phyloP scores from a whole-genome alignment of 2,113 vertebrate species.

The Bettongia penicillata region DNA sequence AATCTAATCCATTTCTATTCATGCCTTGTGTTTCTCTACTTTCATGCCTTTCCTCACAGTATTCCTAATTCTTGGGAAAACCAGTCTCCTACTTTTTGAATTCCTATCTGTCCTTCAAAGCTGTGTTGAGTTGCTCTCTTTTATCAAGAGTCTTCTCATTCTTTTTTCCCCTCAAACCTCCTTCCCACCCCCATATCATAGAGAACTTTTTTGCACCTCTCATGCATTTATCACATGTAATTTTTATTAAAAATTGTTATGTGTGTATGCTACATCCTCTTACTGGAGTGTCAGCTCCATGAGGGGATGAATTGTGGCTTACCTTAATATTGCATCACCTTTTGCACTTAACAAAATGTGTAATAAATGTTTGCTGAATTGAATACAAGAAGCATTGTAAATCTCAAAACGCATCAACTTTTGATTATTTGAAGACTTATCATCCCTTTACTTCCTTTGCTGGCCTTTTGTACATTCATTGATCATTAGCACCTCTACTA shows the following conservation, averaged over 20 bases:
- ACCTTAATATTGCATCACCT: background rate
- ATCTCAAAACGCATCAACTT: constrained; percentile 11
- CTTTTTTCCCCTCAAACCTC: background rate
- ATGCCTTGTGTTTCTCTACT: background rate
- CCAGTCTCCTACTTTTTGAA: background rate
- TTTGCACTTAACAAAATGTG: background rate
- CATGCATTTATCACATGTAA: background rate
- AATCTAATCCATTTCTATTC: background rate
- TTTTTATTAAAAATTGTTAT: background rate
- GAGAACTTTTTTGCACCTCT: background rate
- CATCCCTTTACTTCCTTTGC: background rate
- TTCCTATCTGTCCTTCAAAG: background rate
- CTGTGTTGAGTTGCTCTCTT: background rate
- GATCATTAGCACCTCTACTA: constrained; percentile 17
- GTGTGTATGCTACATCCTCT: background rate
- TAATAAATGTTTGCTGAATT: constrained; percentile 22
- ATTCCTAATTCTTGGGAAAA: background rate
- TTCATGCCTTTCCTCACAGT: background rate
- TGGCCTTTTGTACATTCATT: constrained; percentile 21
- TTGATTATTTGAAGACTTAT: background rate
- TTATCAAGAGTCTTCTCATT: background rate
- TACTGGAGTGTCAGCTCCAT: background rate
- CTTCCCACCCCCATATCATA: background rate
- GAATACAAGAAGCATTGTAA: background rate
- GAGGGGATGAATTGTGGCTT: background rate